These are phyloP conservation scores for Archaeoteleia sp. DNA, from an alignment of 2,888 invertebrate species.

Conservation along the genomic window DNA sequence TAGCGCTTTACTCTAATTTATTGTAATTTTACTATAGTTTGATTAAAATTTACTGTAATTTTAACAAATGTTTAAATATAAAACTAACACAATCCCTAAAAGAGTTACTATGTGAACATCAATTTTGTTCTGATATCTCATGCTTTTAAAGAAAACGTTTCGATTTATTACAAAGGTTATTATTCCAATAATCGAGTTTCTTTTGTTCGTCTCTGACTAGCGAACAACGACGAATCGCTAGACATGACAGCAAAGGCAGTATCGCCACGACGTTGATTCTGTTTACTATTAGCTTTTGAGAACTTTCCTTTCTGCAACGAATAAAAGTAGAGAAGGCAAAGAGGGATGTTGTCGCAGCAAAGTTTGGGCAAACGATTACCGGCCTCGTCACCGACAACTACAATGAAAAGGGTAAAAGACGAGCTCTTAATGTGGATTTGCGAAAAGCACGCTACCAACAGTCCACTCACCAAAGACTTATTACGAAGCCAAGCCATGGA, in stretches of 20 bases:
- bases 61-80: no score
- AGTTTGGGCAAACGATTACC: constrained; percentile 21
- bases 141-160: no score
- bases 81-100: no score
- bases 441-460: constrained; percentile 61
- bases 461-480: constrained; percentile 54
- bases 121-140: no score
- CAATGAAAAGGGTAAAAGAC: constrained; percentile 54
- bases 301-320: neutral
- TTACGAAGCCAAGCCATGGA: constrained; percentile 59
- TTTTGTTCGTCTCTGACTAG: constrained; percentile 7
- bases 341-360: constrained; percentile 45
- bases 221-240: constrained; percentile 26
- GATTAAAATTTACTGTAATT: no score
- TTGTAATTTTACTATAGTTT: no score
- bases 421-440: constrained; percentile 64
- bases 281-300: constrained; percentile 6
- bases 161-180: no score
- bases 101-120: no score
- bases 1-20: no score
- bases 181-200: constrained; percentile 1
- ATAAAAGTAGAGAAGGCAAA: neutral
- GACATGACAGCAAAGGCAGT: constrained; percentile 2
- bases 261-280: neutral
- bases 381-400: constrained; percentile 10